Percentiles rank a stretch among this genome's conserved stretches.
Conservation (phyloP, 2,888 invertebrate genomes). For the Venusia cambrica region DNA sequence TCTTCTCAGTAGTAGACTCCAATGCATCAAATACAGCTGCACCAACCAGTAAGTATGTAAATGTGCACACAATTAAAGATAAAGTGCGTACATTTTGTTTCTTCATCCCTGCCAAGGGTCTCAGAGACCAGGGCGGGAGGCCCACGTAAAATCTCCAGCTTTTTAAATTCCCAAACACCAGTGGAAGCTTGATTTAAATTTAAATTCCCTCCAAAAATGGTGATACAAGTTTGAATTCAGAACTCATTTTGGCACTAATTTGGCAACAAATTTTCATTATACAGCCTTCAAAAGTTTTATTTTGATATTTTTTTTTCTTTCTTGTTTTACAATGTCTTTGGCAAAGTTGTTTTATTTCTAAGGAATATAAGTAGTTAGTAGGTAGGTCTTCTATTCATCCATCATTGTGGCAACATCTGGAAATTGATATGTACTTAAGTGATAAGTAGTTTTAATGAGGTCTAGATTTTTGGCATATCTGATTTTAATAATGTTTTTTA, state of each 20-base stretch:
- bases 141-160: conserved; percentile 46
- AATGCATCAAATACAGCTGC: conserved; percentile 99
- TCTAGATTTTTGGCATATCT: no score
- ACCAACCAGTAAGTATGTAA: conserved; percentile 99
- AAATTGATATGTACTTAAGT: no score
- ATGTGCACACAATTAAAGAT: conserved; percentile 99
- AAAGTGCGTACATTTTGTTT: conserved; percentile 99
- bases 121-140: conserved; percentile 59
- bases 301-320: conserved; percentile 26
- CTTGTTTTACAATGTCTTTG: conserved; percentile 6
- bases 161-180: conserved; percentile 42
- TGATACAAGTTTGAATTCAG: conserved; percentile 36
- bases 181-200: conserved; percentile 26
- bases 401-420: no score
- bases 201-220: conserved; percentile 23
- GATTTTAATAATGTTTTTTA: no score
- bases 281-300: conserved; percentile 45
- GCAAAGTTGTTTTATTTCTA: no score
- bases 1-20: conserved; percentile 97
- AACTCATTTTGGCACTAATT: conserved; percentile 42
- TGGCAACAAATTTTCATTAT: conserved; percentile 33
- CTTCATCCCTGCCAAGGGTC: conserved; percentile 90
- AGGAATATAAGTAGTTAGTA: no score
- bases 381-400: no score
- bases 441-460: no score